These are phyloP conservation scores for Caradrina kadenii DNA, from an alignment of 2,888 invertebrate genomes.

Conservation along the genomic window DNA sequence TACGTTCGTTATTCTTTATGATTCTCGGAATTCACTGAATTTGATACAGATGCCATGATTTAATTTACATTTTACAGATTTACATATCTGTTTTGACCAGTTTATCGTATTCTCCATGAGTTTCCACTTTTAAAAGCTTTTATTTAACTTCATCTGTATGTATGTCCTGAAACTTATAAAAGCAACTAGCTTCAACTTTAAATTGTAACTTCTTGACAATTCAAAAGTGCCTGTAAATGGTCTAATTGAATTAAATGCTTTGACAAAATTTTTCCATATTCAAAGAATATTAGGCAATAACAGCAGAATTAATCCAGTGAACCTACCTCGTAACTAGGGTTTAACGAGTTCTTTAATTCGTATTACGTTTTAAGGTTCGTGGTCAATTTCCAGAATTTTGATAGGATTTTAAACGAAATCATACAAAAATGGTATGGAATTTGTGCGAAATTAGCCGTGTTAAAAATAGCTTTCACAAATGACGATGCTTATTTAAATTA, in stretches of 20 bases:
- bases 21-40: conserved; percentile 34
- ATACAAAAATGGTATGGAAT: background rate
- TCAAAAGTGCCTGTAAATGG: too few relatives aligned
- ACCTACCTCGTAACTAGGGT: conserved; percentile 5
- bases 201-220: too few relatives aligned
- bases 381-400: background rate
- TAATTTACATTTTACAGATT: conserved; percentile 13
- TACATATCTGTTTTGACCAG: background rate
- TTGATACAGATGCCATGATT: conserved; percentile 19
- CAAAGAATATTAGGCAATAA: background rate
- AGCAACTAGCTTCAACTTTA: too few relatives aligned
- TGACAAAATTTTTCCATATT: background rate
- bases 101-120: background rate
- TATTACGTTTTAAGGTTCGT: conserved; percentile 10
- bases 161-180: too few relatives aligned
- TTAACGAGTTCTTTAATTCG: conserved; percentile 16
- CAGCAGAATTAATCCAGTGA: conserved; percentile 15
- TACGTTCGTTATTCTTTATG: conserved; percentile 48
- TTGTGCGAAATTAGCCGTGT: background rate
- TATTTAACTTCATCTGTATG: too few relatives aligned
- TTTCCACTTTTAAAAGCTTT: background rate
- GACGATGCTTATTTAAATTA: background rate
- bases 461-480: too few relatives aligned
- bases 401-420: too few relatives aligned
- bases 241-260: too few relatives aligned